phyloP scores from a whole-genome alignment of 2,888 invertebrate genomes.

The Hyppa rectilinea region DNA sequence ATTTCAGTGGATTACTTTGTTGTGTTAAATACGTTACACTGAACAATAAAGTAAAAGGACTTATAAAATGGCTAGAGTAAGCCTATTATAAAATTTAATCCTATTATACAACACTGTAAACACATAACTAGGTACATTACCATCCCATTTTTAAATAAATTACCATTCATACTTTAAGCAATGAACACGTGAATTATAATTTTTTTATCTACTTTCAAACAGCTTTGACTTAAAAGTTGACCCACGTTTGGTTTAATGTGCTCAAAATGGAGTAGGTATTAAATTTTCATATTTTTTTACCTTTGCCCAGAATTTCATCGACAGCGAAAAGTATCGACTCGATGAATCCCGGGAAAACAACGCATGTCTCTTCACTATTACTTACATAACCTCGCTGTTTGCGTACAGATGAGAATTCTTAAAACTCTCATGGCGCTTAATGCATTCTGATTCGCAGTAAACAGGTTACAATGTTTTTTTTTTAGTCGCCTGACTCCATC shows the following conservation, averaged over 20 bases:
- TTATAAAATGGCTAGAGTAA: neutral
- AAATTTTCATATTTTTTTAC: neutral
- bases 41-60: neutral
- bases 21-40: neutral
- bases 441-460: conserved; percentile 48
- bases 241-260: too few species aligned
- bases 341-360: conserved; percentile 11
- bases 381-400: conserved; percentile 29
- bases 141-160: neutral
- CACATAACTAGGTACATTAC: neutral
- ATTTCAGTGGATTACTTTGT: neutral
- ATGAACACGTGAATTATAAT: neutral
- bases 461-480: conserved; percentile 59
- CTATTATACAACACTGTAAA: neutral
- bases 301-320: too few species aligned
- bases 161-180: neutral
- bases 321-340: neutral
- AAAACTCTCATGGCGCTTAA: conserved; percentile 45
- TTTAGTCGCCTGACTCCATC: conserved; percentile 20
- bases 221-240: neutral
- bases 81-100: neutral
- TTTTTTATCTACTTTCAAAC: neutral
- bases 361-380: conserved; percentile 34
- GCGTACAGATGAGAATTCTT: conserved; percentile 47
- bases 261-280: neutral